Conservation (phyloP, 2,888 invertebrate genomes). For the Noctua janthe region DNA sequence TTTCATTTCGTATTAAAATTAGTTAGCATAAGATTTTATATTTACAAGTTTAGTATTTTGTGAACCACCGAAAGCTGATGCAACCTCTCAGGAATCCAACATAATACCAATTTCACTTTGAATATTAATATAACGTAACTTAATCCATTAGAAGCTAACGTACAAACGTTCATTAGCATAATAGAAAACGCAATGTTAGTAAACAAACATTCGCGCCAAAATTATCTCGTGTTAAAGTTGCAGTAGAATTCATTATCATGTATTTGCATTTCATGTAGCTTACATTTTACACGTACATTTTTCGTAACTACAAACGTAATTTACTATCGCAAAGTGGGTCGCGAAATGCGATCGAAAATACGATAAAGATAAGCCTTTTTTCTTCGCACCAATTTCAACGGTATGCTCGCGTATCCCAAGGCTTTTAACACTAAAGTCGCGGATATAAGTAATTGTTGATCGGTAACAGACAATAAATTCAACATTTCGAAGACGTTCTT, state of each 20-base stretch:
- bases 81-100: conserved; percentile 34
- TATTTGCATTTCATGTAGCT: conserved; percentile 16
- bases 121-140: conserved; percentile 35
- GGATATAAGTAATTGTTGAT: conserved; percentile 70
- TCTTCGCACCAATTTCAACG: conserved; percentile 45
- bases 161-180: conserved; percentile 56
- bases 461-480: conserved; percentile 69
- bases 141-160: conserved; percentile 27
- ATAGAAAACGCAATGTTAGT: conserved; percentile 59
- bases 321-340: conserved; percentile 60
- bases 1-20: not conserved
- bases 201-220: conserved; percentile 67
- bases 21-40: not conserved
- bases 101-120: conserved; percentile 48
- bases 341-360: conserved; percentile 53
- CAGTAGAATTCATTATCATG: conserved; percentile 38
- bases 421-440: conserved; percentile 54
- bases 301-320: conserved; percentile 47
- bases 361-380: conserved; percentile 58
- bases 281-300: conserved; percentile 40
- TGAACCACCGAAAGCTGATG: conserved; percentile 22
- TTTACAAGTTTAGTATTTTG: not conserved
- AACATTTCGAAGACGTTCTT: conserved; percentile 67
- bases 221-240: conserved; percentile 30
- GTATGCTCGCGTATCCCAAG: conserved; percentile 42